These are phyloP conservation scores for Spodoptera frugiperda DNA, from an alignment of 1,140 invertebrate genomes.

Conservation along the genomic window DNA sequence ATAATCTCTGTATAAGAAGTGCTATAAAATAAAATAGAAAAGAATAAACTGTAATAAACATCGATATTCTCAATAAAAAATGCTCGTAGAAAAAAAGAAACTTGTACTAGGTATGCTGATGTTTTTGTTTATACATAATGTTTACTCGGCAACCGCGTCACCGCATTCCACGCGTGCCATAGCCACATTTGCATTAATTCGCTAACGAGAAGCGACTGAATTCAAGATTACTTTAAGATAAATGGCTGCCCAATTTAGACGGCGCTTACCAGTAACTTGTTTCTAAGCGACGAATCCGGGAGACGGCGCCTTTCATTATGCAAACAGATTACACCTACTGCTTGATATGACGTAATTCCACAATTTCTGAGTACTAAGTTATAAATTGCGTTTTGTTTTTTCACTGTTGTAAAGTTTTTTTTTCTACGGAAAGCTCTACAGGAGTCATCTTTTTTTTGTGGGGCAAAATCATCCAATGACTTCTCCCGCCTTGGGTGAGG, in stretches of 20 bases:
- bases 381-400: too few species aligned
- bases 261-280: slow-evolving; percentile 68
- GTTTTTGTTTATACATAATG: slow-evolving; percentile 63
- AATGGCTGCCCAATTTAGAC: slow-evolving; percentile 71
- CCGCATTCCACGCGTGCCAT: slow-evolving; percentile 64
- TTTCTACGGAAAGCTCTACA: too few species aligned
- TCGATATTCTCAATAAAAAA: not conserved
- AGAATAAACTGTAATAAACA: too few species aligned
- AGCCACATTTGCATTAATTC: slow-evolving; percentile 78
- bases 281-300: slow-evolving; percentile 69
- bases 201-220: slow-evolving; percentile 67
- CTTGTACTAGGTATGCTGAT: slow-evolving; percentile 42
- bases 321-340: slow-evolving; percentile 38
- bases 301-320: slow-evolving; percentile 54
- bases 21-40: too few species aligned
- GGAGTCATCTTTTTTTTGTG: too few species aligned
- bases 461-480: too few species aligned
- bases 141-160: slow-evolving; percentile 61
- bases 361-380: too few species aligned
- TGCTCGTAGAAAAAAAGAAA: slow-evolving; percentile 46
- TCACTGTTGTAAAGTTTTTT: too few species aligned
- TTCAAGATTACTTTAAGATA: slow-evolving; percentile 68
- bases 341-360: slow-evolving; percentile 14
- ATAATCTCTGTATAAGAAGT: too few species aligned
- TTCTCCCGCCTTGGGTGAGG: too few species aligned